A percentile compares a stretch with the other conserved stretches of the same genome.
Evolutionary conservation across 2,888 invertebrate species (phyloP).

Genomic region (Eretmocerus hayati): DNA sequence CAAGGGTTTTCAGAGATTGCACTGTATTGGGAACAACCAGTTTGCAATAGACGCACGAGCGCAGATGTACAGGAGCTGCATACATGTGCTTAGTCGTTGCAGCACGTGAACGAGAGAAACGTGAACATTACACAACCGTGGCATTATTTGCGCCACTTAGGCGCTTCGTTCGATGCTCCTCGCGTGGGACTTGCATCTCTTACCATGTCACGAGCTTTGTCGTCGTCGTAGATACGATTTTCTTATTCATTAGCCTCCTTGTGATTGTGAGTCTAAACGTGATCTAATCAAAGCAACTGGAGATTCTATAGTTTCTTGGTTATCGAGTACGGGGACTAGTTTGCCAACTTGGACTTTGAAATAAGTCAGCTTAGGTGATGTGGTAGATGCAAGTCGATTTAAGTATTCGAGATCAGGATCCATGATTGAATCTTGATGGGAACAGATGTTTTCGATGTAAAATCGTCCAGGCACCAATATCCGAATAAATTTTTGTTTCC

Average conservation of each 20-base stretch:
- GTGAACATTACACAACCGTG: constrained; percentile 23
- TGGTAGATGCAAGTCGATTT: background rate
- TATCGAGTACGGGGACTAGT: too few relatives aligned
- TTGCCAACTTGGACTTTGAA: too few relatives aligned
- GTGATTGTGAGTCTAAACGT: background rate
- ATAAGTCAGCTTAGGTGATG: too few relatives aligned
- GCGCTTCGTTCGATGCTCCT: background rate
- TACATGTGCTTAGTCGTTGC: constrained; percentile 9
- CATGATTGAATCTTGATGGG: too few relatives aligned
- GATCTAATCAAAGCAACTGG: too few relatives aligned
- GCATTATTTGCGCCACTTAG: background rate
- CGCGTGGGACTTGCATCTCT: background rate
- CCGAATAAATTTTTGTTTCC: too few relatives aligned
- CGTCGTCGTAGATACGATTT: background rate
- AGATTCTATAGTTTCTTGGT: too few relatives aligned
- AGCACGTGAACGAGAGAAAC: constrained; percentile 31
- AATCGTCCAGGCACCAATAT: too few relatives aligned
- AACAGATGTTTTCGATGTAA: too few relatives aligned
- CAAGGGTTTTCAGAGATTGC: background rate
- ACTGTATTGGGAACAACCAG: too few relatives aligned
- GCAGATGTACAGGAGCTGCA: background rate
- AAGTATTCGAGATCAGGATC: too few relatives aligned
- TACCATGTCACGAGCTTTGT: background rate
- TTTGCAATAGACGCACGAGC: too few relatives aligned
- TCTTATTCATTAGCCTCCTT: background rate